Evolutionary conservation across 2,888 invertebrate species (phyloP).

Genomic region (Parapristionchus giblindavisi): DNA sequence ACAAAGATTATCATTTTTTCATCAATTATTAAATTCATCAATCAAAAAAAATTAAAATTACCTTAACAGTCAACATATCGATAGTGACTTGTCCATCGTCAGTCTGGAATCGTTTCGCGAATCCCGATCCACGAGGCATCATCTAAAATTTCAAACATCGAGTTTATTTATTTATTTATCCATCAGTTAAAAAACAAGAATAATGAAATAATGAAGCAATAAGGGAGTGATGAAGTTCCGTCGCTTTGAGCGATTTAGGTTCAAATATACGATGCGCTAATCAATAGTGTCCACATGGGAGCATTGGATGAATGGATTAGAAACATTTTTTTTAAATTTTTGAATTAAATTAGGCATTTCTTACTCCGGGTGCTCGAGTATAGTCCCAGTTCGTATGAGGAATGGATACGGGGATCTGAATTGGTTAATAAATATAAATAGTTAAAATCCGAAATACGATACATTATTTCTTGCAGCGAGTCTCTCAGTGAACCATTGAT

Average conservation of each 20-base stretch:
- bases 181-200: neutral
- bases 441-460: neutral
- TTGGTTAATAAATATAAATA: neutral
- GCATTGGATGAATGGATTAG: too few relatives aligned
- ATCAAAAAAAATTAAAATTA: neutral
- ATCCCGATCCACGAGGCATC: conserved; percentile 41
- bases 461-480: conserved; percentile 38
- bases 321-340: neutral
- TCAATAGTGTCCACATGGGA: too few relatives aligned
- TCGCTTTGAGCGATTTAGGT: too few relatives aligned
- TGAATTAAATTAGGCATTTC: conserved; percentile 1
- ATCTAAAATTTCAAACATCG: conserved; percentile 11
- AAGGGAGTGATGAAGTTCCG: neutral
- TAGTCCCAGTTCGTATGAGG: conserved; percentile 50
- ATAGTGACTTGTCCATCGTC: conserved; percentile 42
- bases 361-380: conserved; percentile 44
- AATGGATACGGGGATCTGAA: conserved; percentile 44
- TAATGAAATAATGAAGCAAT: neutral
- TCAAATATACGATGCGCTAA: too few relatives aligned
- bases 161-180: neutral
- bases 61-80: conserved; percentile 58
- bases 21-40: neutral
- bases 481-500: conserved; percentile 61
- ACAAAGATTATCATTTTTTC: neutral
- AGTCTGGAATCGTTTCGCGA: conserved; percentile 47